Evolutionary conservation across 2,113 vertebrate genomes (phyloP), one percentile per base, ranked within the genome.

Genomic region (Brachyistius frenatus): DNA sequence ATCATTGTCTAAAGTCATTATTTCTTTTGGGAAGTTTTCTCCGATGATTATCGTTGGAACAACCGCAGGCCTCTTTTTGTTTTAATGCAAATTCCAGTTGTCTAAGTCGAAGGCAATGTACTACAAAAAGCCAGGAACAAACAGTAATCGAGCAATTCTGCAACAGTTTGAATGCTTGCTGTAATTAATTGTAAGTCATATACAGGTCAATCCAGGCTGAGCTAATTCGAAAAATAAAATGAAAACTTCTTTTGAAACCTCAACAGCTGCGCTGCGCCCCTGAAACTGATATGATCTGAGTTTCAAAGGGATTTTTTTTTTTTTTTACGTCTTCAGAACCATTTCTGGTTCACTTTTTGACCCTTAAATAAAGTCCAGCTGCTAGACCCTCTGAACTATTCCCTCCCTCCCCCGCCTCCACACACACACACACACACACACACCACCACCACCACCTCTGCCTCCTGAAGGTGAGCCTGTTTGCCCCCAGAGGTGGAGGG

Each of bases 281-380:
- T 88, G 89, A 90, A 86, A 85, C 68, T 87, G 86, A 89, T 90
- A 86, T 84, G 87, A 93, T 91, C 86, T 69, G 86, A 84, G 79
- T 92, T 93, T 94, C 90, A 93, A 92, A 92, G 86, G 78, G 58
- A 78, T 88, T 84, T 83, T 80, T 86, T 84, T 80, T 86, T 84
- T 80, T 87, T 84, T 80, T 23, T 55, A 85, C 85, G 86, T 88
- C 89, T 84, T 83, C 73, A 55, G 83, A 84, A 84, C 84, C 90
- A 91, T 89, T 91, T 91, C 85, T 80, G 69, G 62, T 87, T 89
- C 76, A 91, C 91, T 92, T 89, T 87, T 90, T 90, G 84, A 93
- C 90, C 90, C 73, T 84, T 88, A 88, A 92, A 93, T 91, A 90
- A 93, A 91, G 89, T 86, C 86, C 90, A 93, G 91, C 91, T 93